Percentiles rank a stretch among this genome's conserved stretches.
phyloP scores from a whole-genome alignment of 2,797 vertebrate genomes.

The Brachyrhaphis roseni region DNA sequence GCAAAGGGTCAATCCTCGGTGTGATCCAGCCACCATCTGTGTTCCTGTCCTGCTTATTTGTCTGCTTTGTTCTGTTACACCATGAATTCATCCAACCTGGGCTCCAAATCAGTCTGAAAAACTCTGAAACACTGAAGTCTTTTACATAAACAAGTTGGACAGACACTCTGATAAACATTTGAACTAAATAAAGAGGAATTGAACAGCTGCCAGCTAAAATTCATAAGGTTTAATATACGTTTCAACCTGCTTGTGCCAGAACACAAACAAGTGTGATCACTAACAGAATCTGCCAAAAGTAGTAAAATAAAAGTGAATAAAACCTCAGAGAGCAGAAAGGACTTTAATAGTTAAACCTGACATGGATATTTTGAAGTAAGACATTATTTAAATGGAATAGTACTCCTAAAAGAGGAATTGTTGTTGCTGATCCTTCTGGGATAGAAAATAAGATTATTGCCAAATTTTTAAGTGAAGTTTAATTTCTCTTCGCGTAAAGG shows the following conservation, averaged over 20 bases:
- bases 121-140: constrained; percentile 13
- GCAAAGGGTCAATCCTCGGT: constrained; percentile 75
- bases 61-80: constrained; percentile 52
- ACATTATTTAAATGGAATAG: background rate
- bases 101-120: constrained; percentile 19
- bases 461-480: background rate
- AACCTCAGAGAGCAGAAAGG: background rate
- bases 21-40: constrained; percentile 72
- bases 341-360: background rate
- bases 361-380: background rate
- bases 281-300: background rate
- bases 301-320: background rate
- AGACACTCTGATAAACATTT: background rate
- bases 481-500: background rate
- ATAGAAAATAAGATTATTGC: background rate
- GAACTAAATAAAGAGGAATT: constrained; percentile 8
- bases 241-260: background rate
- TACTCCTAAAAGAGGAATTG: background rate
- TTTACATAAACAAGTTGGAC: background rate
- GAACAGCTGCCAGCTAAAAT: background rate
- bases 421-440: background rate
- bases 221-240: background rate
- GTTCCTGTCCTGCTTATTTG: constrained; percentile 56
- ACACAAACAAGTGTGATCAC: background rate
- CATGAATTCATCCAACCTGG: constrained; percentile 48